Percentiles rank a stretch among this genome's conserved stretches.
phyloP scores from a whole-genome alignment of 2,113 vertebrate species.

The Lepus timidus region DNA sequence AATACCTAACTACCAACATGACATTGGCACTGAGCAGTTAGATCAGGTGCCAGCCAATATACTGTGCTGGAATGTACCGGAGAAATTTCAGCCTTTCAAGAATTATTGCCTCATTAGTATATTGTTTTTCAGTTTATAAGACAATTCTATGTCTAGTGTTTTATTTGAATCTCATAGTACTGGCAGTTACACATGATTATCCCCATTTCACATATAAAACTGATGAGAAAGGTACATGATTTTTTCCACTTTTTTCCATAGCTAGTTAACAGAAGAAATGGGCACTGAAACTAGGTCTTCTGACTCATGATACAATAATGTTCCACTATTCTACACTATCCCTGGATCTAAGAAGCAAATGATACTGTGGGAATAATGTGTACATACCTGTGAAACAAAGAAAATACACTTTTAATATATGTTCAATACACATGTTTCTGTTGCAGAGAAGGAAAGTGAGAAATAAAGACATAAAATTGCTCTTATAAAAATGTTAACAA shows the following conservation, averaged over 20 bases:
- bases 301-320: constrained; percentile 7
- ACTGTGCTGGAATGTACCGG: not conserved
- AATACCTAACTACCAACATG: not conserved
- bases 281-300: constrained; percentile 49
- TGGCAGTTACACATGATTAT: constrained; percentile 16
- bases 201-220: constrained; percentile 64
- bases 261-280: constrained; percentile 43
- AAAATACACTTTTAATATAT: not conserved
- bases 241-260: constrained; percentile 25
- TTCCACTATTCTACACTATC: not conserved
- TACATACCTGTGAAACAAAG: not conserved
- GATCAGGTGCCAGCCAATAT: not conserved
- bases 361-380: not conserved
- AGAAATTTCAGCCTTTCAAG: not conserved
- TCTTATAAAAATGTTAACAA: not conserved
- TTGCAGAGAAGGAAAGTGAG: not conserved
- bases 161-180: constrained; percentile 55
- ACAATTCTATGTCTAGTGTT: constrained; percentile 34
- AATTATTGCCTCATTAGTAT: not conserved
- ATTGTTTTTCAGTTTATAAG: constrained; percentile 15
- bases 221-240: constrained; percentile 60
- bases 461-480: not conserved
- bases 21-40: not conserved
- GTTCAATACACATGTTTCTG: not conserved
- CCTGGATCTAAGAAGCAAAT: constrained; percentile 32